These are phyloP conservation scores for Trichonephila clavata DNA, from an alignment of 1,140 invertebrate genomes.

Conservation along the genomic window DNA sequence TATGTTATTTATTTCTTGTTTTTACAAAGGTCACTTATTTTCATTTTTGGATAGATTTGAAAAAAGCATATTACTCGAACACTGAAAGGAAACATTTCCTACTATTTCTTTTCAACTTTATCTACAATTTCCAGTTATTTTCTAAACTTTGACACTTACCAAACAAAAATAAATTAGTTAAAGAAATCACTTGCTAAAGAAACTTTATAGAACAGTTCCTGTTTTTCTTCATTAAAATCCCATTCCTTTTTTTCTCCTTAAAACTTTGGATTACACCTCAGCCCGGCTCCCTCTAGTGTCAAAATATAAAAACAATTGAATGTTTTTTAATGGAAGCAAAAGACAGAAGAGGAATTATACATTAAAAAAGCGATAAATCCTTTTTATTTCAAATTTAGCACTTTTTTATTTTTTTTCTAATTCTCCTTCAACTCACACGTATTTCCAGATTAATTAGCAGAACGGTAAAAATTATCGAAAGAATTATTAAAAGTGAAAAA, in stretches of 20 bases:
- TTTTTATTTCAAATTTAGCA: constrained; percentile 27
- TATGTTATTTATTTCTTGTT: too few species aligned
- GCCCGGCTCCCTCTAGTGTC: constrained; percentile 3
- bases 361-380: neutral
- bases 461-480: constrained; percentile 55
- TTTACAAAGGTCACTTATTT: too few species aligned
- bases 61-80: too few species aligned
- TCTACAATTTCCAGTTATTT: too few species aligned
- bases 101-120: too few species aligned
- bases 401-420: neutral
- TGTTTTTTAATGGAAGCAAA: neutral
- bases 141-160: too few species aligned
- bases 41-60: too few species aligned
- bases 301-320: constrained; percentile 22
- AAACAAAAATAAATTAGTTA: neutral
- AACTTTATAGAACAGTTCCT: neutral
- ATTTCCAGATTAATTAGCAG: constrained; percentile 36
- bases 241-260: neutral
- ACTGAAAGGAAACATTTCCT: too few species aligned
- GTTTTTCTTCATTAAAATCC: neutral
- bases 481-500: constrained; percentile 32
- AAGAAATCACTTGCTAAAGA: neutral
- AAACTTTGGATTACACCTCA: neutral
- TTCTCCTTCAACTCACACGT: neutral
- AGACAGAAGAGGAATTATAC: neutral